Percentiles rank a stretch among this genome's conserved stretches.
Conservation (phyloP, 2,113 vertebrate species). For the Dendropsophus ebraccatus region DNA sequence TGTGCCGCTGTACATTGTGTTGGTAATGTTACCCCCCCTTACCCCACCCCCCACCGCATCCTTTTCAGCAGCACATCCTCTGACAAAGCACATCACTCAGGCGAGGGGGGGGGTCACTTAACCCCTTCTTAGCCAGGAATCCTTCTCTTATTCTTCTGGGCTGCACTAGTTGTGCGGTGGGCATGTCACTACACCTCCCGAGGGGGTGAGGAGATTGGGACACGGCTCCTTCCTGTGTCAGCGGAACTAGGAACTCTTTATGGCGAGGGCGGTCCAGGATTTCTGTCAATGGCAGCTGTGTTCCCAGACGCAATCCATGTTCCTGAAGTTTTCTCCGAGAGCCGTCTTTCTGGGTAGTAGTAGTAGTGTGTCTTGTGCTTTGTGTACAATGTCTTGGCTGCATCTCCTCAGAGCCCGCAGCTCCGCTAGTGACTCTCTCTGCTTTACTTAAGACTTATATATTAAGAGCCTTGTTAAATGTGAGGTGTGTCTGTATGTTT, state of each 20-base stretch:
- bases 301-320: conserved; percentile 51
- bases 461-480: neutral
- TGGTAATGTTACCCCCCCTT: neutral
- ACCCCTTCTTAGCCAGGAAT: neutral
- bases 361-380: too few relatives aligned
- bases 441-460: too few relatives aligned
- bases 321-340: conserved; percentile 54
- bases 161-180: neutral
- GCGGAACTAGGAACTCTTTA: conserved; percentile 34
- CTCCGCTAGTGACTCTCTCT: neutral
- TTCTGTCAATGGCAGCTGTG: conserved; percentile 31
- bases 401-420: neutral
- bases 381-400: too few relatives aligned
- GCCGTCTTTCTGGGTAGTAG: conserved; percentile 42
- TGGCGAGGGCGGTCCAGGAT: conserved; percentile 44
- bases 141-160: too few relatives aligned
- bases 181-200: conserved; percentile 40
- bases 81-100: conserved; percentile 19
- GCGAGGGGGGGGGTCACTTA: neutral
- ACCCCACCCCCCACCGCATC: neutral
- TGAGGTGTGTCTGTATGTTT: neutral
- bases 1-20: conserved; percentile 6
- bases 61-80: neutral
- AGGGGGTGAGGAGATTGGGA: conserved; percentile 30
- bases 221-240: conserved; percentile 47